phyloP scores from a whole-genome alignment of 2,113 vertebrate genomes.

The Hemiprocne comata region DNA sequence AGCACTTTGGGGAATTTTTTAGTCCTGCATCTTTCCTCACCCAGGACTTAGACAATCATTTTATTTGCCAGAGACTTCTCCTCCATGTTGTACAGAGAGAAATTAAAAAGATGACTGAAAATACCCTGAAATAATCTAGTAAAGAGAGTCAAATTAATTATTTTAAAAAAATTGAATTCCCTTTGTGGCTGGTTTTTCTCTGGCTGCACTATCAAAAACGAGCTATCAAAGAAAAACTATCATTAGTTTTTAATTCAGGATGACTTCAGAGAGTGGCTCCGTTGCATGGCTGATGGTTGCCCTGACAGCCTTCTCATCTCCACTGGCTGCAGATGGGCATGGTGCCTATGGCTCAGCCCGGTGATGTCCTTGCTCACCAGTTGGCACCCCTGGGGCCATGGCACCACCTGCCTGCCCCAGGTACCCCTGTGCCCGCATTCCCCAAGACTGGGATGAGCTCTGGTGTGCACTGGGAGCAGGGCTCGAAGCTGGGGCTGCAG shows the following conservation, averaged over 20 bases:
- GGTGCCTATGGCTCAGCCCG: accelerated
- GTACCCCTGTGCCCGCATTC: neutral
- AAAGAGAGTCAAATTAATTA: neutral
- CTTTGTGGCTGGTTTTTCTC: neutral
- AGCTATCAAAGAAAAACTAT: neutral
- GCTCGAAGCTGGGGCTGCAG: neutral
- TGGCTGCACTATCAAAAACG: neutral
- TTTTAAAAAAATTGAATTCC: neutral
- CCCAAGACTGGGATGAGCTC: neutral
- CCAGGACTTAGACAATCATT: neutral
- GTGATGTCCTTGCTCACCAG: accelerated
- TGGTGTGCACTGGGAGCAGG: neutral
- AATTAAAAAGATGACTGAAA: neutral
- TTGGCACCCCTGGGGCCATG: accelerated
- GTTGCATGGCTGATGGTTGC: accelerated
- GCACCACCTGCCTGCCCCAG: neutral
- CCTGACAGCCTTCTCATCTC: neutral
- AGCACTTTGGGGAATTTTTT: neutral
- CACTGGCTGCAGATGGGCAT: accelerated
- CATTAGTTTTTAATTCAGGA: neutral
- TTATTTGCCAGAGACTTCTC: neutral
- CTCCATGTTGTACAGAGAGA: neutral
- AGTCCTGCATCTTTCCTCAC: accelerated
- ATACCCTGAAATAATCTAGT: neutral
- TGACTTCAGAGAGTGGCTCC: neutral